Percentiles rank a stretch among this genome's conserved stretches.
Evolutionary conservation across 2,113 vertebrate species (phyloP).

Genomic region (Gobiocypris rarus): DNA sequence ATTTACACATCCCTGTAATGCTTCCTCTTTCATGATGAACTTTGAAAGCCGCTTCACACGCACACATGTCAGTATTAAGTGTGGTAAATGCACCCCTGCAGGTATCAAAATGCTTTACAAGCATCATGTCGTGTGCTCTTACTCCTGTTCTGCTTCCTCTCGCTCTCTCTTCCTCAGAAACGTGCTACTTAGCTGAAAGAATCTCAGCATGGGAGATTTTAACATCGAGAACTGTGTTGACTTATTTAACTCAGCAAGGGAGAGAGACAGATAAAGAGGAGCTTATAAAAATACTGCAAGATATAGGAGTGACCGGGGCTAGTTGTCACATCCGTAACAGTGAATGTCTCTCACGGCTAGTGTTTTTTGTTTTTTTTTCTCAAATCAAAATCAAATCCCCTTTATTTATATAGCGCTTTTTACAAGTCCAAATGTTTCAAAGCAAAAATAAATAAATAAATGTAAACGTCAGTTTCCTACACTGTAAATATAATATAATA

Average conservation of each 20-base stretch:
- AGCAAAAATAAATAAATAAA: too few relatives aligned
- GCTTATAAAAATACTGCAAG: constrained; percentile 9
- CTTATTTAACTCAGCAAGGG: constrained; percentile 25
- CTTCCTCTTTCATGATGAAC: constrained; percentile 29
- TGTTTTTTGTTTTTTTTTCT: too few relatives aligned
- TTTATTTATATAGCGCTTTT: too few relatives aligned
- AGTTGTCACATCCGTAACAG: neutral
- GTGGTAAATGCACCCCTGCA: constrained; percentile 37
- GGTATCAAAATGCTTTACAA: constrained; percentile 41
- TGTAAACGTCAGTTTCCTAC: too few relatives aligned
- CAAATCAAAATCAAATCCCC: too few relatives aligned
- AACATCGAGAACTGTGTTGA: constrained; percentile 17
- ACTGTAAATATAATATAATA: too few relatives aligned
- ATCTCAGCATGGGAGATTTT: constrained; percentile 19
- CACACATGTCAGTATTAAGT: constrained; percentile 29
- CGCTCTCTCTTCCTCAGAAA: constrained; percentile 8
- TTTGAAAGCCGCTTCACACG: constrained; percentile 11
- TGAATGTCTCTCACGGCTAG: neutral
- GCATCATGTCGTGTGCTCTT: constrained; percentile 24
- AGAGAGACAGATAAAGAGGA: neutral
- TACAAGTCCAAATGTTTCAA: too few relatives aligned
- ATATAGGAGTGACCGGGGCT: neutral
- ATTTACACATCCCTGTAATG: constrained; percentile 21
- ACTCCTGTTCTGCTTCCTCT: constrained; percentile 20
- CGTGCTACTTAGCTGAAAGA: constrained; percentile 26